Evolutionary conservation across 2,797 vertebrate species (phyloP), one percentile per base, ranked within the genome.

Genomic region (Morus bassanus): DNA sequence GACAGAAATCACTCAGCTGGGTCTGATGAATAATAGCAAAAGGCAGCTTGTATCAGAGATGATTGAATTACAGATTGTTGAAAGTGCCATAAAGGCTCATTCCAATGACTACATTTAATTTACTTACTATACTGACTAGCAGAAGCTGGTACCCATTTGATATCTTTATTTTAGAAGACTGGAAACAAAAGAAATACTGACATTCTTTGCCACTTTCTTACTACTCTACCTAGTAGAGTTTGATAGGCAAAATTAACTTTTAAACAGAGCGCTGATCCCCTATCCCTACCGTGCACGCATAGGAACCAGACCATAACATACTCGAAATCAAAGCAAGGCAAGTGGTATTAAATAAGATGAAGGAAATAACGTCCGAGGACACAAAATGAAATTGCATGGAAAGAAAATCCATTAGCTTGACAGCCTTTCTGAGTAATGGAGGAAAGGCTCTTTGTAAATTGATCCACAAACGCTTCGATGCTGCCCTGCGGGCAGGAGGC

Each of bases 11-110:
- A 96, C 96, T 98, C 97, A 97, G 93, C 96, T 97, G 95, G 94
- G 91, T 98, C 97, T 88, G 95, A 97, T 97, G 96, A 98, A 98
- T 97, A 98, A 98, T 78, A 96, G 96, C 95, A 96, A 97, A 98
- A 97, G 96, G 95, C 97, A 97, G 97, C 96, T 96, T 95, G 56
- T 93, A 97, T 96, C 93, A 95, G 59, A 88, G 90, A 91, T 91
- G 97, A 97, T 78, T 97, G 96, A 97, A 98, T 97, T 98, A 96
- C 93, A 98, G 79, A 97, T 89, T 93, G 92, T 82, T 90, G 89
- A 88, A 97, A 96, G 94, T 93, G 85, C 90, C 39, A 96, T 96
- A 93, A 91, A 97, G 75, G 79, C 83, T 97, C 91, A 91, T 96
- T 95, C 86, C 94, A 96, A 87, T 69, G 96, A 97, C 95, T 96